Percentiles rank a stretch among this genome's conserved stretches.
Conservation (phyloP, 2,113 vertebrate genomes). For the Phocoena phocoena region DNA sequence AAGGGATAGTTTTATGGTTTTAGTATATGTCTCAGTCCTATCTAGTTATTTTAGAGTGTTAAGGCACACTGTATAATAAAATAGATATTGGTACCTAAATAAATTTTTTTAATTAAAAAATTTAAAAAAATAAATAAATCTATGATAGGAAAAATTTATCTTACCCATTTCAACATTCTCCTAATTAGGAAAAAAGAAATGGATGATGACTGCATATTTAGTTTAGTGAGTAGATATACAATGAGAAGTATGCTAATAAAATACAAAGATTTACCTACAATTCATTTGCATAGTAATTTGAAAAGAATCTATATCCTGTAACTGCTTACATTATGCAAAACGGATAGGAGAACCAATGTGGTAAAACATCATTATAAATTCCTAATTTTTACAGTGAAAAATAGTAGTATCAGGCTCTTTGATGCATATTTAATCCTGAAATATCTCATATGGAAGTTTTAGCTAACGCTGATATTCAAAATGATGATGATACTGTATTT, state of each 20-base stretch:
- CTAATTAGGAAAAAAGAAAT: slow-evolving; percentile 4
- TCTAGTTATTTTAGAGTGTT: background rate
- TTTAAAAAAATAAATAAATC: no score
- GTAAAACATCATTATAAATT: slow-evolving; percentile 24
- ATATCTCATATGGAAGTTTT: background rate
- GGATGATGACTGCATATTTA: background rate
- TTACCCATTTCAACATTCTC: slow-evolving; percentile 2
- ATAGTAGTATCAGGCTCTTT: background rate
- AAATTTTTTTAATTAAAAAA: no score
- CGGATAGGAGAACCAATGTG: background rate
- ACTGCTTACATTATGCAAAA: background rate
- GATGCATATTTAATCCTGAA: slow-evolving; percentile 9
- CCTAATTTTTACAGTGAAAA: background rate
- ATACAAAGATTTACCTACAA: slow-evolving; percentile 28
- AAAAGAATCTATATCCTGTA: background rate
- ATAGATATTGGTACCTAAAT: background rate
- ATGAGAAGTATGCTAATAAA: slow-evolving; percentile 23
- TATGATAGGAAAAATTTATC: background rate
- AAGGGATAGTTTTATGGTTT: background rate
- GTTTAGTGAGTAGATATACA: background rate
- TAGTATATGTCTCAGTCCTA: background rate
- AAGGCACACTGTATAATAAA: background rate
- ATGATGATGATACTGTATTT: background rate
- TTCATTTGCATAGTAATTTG: background rate
- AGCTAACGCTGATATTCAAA: slow-evolving; percentile 2